Evolutionary conservation across 2,113 vertebrate genomes (phyloP).

Genomic region (Abramis brama): DNA sequence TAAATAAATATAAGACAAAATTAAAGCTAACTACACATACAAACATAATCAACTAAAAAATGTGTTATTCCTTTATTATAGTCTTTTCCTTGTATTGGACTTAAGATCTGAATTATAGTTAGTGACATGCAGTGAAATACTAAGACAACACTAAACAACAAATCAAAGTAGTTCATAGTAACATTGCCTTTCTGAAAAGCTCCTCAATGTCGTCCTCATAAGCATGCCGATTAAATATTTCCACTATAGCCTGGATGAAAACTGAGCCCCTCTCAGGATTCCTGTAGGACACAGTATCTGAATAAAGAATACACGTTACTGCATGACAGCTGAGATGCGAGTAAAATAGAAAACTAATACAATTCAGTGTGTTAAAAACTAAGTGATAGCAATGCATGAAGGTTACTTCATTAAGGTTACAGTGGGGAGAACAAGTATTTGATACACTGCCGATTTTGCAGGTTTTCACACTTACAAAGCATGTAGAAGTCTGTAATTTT

Average conservation of each 20-base stretch:
- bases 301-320: conserved; percentile 12
- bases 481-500: too few relatives aligned
- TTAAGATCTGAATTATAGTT: not conserved
- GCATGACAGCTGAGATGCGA: not conserved
- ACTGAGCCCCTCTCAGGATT: conserved; percentile 45
- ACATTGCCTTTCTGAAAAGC: conserved; percentile 77
- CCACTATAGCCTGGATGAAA: conserved; percentile 72
- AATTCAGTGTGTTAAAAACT: too few relatives aligned
- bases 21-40: not conserved
- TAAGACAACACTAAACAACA: not conserved
- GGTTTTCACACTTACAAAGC: too few relatives aligned
- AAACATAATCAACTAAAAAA: not conserved
- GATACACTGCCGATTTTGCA: too few relatives aligned
- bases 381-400: too few relatives aligned
- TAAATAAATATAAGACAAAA: conserved; percentile 32
- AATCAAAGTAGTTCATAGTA: not conserved
- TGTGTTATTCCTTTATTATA: not conserved
- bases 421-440: too few relatives aligned
- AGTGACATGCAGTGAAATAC: not conserved
- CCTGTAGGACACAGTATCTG: conserved; percentile 79
- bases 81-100: not conserved
- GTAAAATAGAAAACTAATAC: too few relatives aligned
- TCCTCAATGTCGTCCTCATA: conserved; percentile 69
- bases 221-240: conserved; percentile 65
- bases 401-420: too few relatives aligned